Conservation (phyloP, 2,888 invertebrate genomes). For the Cremastinae sp. region DNA sequence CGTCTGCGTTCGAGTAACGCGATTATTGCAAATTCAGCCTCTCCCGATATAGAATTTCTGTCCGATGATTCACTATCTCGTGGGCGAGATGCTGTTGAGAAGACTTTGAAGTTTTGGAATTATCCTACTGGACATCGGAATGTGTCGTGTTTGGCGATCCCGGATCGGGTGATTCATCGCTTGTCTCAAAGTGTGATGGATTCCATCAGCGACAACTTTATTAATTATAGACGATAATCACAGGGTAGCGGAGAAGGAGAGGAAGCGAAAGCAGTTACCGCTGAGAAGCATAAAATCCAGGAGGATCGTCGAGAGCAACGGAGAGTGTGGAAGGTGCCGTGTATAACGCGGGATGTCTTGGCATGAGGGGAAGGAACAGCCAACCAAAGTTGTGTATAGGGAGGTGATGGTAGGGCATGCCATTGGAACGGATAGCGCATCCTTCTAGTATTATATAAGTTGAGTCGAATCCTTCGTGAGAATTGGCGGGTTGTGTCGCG, state of each 20-base stretch:
- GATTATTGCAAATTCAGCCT: too few species aligned
- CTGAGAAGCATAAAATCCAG: slow-evolving; percentile 1
- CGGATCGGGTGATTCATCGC: slow-evolving; percentile 1
- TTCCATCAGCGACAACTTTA: slow-evolving; percentile 40
- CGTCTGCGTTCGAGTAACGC: too few species aligned
- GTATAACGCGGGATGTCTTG: slow-evolving; percentile 4
- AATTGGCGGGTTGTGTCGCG: slow-evolving; percentile 73
- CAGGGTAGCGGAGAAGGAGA: slow-evolving; percentile 8
- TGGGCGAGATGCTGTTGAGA: too few species aligned
- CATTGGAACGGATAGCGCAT: slow-evolving; percentile 67
- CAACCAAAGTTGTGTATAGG: slow-evolving; percentile 48
- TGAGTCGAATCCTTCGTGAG: slow-evolving; percentile 77
- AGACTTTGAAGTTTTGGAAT: too few species aligned
- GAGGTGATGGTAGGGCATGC: slow-evolving; percentile 67
- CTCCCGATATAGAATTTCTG: too few species aligned
- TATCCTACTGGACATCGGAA: too few species aligned
- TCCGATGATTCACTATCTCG: too few species aligned
- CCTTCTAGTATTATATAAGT: slow-evolving; percentile 74
- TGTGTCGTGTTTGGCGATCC: too few species aligned
- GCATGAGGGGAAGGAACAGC: not conserved
- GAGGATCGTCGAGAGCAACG: slow-evolving; percentile 17
- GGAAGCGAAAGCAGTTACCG: not conserved
- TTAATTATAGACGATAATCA: slow-evolving; percentile 50
- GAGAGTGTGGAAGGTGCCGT: slow-evolving; percentile 11
- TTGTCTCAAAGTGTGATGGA: slow-evolving; percentile 20